phyloP scores from a whole-genome alignment of 2,797 vertebrate species.

The Decapterus maruadsi region DNA sequence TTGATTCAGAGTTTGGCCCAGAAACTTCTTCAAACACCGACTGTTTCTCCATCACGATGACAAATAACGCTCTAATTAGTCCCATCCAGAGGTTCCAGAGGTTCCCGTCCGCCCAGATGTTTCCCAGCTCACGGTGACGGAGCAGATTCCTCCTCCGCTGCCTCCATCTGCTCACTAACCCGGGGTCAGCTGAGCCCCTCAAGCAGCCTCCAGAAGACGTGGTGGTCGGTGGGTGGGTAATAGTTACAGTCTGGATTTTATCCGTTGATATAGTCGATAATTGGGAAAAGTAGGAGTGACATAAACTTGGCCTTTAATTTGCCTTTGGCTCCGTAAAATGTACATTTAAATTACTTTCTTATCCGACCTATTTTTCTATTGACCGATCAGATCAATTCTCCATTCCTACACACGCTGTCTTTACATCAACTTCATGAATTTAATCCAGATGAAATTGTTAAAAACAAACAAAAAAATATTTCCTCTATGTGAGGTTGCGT shows the following conservation, averaged over 20 bases:
- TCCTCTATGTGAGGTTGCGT: background rate
- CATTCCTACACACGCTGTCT: background rate
- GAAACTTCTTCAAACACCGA: background rate
- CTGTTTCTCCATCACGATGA: slow-evolving; percentile 37
- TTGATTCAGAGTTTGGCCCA: background rate
- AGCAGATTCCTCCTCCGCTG: slow-evolving; percentile 38
- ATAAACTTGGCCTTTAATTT: background rate
- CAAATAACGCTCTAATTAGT: slow-evolving; percentile 41
- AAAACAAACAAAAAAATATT: background rate
- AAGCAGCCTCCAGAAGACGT: background rate
- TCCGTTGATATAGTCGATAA: background rate
- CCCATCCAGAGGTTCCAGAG: slow-evolving; percentile 30
- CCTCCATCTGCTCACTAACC: slow-evolving; percentile 44
- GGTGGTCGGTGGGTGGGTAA: background rate
- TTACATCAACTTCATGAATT: background rate
- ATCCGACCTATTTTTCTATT: background rate
- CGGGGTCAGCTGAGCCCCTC: background rate
- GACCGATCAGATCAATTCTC: background rate
- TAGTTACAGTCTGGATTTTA: slow-evolving; percentile 4
- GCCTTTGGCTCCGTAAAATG: background rate
- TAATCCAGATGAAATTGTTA: background rate
- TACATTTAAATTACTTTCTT: background rate
- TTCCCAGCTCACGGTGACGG: slow-evolving; percentile 29
- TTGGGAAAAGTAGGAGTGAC: background rate
- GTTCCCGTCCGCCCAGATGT: slow-evolving; percentile 53